Conservation (phyloP, 2,113 vertebrate species). For the Brachyhypopomus gauderio region DNA sequence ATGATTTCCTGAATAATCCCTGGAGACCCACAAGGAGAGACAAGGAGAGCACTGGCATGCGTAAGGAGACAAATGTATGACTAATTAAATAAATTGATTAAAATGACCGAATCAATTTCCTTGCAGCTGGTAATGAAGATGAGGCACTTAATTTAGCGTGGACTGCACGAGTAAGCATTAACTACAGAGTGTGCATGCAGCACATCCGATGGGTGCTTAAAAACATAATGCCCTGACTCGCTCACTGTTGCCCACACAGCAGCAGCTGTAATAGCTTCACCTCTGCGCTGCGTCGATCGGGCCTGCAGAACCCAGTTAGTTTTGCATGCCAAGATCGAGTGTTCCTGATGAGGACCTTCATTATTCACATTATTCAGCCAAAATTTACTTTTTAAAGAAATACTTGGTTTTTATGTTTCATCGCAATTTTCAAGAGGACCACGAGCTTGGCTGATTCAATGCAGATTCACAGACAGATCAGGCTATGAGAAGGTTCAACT, state of each 20-base stretch:
- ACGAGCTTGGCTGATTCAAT: background rate
- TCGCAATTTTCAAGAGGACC: background rate
- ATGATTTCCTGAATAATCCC: conserved; percentile 55
- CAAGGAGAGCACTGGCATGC: conserved; percentile 49
- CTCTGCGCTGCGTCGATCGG: conserved; percentile 10
- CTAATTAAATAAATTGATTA: conserved; percentile 61
- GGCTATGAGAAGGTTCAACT: background rate
- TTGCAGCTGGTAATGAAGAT: conserved; percentile 57
- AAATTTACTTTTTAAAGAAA: background rate
- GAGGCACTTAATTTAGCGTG: conserved; percentile 58
- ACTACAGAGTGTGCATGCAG: conserved; percentile 40
- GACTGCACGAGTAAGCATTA: conserved; percentile 59
- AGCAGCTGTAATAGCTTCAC: conserved; percentile 10
- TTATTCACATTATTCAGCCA: conserved; percentile 19
- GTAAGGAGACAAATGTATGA: conserved; percentile 58
- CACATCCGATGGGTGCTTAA: conserved; percentile 39
- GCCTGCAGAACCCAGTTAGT: background rate
- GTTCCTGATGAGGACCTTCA: conserved; percentile 10
- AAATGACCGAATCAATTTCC: conserved; percentile 57
- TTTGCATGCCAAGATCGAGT: background rate
- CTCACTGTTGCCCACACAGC: background rate
- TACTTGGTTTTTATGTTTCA: too few relatives aligned
- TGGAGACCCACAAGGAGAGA: conserved; percentile 48
- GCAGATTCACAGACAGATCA: conserved; percentile 17
- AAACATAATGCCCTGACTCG: conserved; percentile 12